A percentile compares a stretch with the other conserved stretches of the same genome.
These are phyloP conservation scores for Dryobates pubescens DNA, from an alignment of 2,797 vertebrate genomes.

Conservation along the genomic window DNA sequence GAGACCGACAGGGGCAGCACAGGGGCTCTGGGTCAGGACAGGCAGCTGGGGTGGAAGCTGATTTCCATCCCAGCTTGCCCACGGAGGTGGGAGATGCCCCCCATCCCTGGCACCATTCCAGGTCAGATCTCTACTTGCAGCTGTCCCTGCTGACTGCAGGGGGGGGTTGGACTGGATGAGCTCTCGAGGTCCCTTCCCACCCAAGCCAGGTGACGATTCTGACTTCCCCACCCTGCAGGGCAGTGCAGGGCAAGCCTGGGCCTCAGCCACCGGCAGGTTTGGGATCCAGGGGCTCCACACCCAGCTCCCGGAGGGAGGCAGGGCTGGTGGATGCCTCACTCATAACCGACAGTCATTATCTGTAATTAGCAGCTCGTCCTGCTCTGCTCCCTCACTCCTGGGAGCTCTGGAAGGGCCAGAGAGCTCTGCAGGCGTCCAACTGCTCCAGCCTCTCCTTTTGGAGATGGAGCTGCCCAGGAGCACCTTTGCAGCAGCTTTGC, in stretches of 20 bases:
- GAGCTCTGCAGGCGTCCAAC: neutral
- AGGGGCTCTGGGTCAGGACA: neutral
- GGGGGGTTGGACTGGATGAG: too few relatives aligned
- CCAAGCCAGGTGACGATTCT: too few relatives aligned
- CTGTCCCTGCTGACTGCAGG: too few relatives aligned
- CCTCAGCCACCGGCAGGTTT: neutral
- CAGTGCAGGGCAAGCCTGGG: neutral
- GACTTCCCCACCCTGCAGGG: neutral
- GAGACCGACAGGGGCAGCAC: rapidly evolving
- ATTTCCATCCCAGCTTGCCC: too few relatives aligned
- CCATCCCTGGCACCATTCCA: too few relatives aligned
- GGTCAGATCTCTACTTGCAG: too few relatives aligned
- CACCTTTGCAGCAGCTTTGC: neutral
- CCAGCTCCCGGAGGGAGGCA: neutral
- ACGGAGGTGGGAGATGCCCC: too few relatives aligned
- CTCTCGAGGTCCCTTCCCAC: too few relatives aligned
- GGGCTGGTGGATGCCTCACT: neutral
- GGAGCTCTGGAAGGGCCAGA: neutral
- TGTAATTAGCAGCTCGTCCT: neutral
- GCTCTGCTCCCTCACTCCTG: neutral
- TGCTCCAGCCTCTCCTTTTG: neutral
- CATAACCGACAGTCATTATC: neutral
- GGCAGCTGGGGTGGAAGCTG: neutral
- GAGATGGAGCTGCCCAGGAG: neutral
- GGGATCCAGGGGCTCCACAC: neutral